Base-by-base conservation (phyloP, 2,888 invertebrate genomes). In the Latrodectus elegans region DNA sequence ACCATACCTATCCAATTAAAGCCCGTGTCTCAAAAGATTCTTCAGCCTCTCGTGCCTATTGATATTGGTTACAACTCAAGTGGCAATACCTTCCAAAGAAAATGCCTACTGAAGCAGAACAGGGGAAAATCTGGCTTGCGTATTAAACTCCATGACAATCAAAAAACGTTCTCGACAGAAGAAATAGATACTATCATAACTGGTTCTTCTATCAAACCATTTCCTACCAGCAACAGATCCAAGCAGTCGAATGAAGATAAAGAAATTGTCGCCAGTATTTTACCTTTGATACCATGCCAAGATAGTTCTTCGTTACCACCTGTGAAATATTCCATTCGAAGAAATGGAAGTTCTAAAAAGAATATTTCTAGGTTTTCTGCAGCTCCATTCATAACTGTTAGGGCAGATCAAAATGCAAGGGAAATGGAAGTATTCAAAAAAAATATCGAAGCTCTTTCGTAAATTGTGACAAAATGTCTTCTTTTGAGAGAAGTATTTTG, bases 401-500 rank as follows among this genome's bases (percentile, higher is more conserved):
- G 87, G 38, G 87, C 78, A 1, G 87, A 88, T 74, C 82, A 83
- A 64, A 68, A 73, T 4, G 49, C 87, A 38, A 64, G 78, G 17
- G 87, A 88, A 26, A 73, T 88, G 17, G 87, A 82, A 67, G 82
- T 78, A 52, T 82, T 83, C 65, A 88, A 88, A 53, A 87, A 87
- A 68, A 88, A 88, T 70, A 51, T 88, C n/a, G 64, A 73, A 17
- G 87, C 78, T 64, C 55, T 81, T 74, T 85, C 85, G 14, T 85
- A 85, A 71, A 64, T 14, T 22, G 22, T 22, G 22, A 22, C 22
- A 22, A 22, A 22, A 22, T 22, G 22, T 22, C 22, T 22, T 22
- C 22, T 1, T 22, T 22, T 22, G 22, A 22, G 22, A 1, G 22
- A 22, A 22, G 22, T 22, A 22, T 22, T 22, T 22, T 22, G 22